Evolutionary conservation across 1,140 invertebrate species (phyloP).

Genomic region (Atta colombica): DNA sequence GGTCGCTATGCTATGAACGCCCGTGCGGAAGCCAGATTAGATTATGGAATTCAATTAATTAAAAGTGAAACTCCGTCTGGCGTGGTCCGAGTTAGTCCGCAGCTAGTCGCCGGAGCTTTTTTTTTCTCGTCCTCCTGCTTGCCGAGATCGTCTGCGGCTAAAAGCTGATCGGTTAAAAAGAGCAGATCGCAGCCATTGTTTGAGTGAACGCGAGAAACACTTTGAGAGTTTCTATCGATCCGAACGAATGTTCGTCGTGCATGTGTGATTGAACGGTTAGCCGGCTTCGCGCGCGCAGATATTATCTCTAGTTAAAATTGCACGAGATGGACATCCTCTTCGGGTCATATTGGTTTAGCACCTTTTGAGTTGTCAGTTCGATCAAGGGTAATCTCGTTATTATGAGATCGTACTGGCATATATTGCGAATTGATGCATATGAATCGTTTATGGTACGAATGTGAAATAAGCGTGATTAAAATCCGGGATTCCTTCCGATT

Average conservation of each 20-base stretch:
- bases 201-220: slow-evolving; percentile 19
- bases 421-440: slow-evolving; percentile 41
- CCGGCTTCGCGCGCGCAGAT: slow-evolving; percentile 7
- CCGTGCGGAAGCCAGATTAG: slow-evolving; percentile 43
- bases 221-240: slow-evolving; percentile 33
- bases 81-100: slow-evolving; percentile 45
- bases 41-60: slow-evolving; percentile 70
- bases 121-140: slow-evolving; percentile 14
- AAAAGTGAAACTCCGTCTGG: slow-evolving; percentile 50
- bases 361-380: slow-evolving; percentile 36
- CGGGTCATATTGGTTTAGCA: slow-evolving; percentile 16
- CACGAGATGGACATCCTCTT: slow-evolving; percentile 33
- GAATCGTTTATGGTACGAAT: slow-evolving; percentile 49
- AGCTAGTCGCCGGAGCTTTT: slow-evolving; percentile 18
- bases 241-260: neutral
- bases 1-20: slow-evolving; percentile 17
- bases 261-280: slow-evolving; percentile 27
- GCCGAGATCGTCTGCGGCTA: slow-evolving; percentile 48
- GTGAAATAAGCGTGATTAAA: slow-evolving; percentile 39
- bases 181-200: slow-evolving; percentile 7
- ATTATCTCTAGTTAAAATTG: slow-evolving; percentile 54
- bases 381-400: slow-evolving; percentile 39
- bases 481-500: slow-evolving; percentile 13
- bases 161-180: slow-evolving; percentile 26
- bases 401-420: neutral